Conservation (phyloP, 2,797 vertebrate species). For the Pitangus sulphuratus region DNA sequence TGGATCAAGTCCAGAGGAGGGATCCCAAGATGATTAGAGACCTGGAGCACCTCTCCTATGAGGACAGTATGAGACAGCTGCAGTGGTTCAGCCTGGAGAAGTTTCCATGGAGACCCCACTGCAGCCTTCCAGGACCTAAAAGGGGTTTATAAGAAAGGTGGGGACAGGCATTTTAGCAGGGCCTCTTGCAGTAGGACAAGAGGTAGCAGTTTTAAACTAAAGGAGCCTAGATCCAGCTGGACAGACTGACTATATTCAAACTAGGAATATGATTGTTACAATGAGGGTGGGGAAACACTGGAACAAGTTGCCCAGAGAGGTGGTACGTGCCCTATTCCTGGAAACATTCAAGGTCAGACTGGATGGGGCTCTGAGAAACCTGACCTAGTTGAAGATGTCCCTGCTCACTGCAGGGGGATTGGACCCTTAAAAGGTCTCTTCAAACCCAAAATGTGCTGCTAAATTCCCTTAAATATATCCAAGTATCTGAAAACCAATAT, state of each 20-base stretch:
- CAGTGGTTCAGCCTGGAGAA: not conserved
- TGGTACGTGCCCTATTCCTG: not conserved
- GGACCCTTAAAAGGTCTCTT: not conserved
- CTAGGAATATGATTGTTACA: fast-evolving
- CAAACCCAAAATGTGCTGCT: not conserved
- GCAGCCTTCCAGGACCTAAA: not conserved
- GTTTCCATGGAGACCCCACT: not conserved
- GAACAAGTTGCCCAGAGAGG: not conserved
- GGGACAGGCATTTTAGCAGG: not conserved
- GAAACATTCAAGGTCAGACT: not conserved
- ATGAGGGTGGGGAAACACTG: not conserved
- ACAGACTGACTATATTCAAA: not conserved
- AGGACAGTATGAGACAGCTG: not conserved
- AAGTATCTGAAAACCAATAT: not conserved
- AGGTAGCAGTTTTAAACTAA: not conserved
- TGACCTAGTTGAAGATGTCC: not conserved
- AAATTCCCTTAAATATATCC: not conserved
- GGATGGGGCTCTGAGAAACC: not conserved
- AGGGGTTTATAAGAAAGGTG: not conserved
- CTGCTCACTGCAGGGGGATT: not conserved
- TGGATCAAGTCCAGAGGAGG: not conserved
- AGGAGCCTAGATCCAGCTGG: not conserved
- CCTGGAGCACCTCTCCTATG: not conserved
- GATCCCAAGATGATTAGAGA: not conserved
- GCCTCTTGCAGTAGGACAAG: not conserved